Base-by-base conservation (phyloP, 2,888 invertebrate species). In the Drosophila birchii region DNA sequence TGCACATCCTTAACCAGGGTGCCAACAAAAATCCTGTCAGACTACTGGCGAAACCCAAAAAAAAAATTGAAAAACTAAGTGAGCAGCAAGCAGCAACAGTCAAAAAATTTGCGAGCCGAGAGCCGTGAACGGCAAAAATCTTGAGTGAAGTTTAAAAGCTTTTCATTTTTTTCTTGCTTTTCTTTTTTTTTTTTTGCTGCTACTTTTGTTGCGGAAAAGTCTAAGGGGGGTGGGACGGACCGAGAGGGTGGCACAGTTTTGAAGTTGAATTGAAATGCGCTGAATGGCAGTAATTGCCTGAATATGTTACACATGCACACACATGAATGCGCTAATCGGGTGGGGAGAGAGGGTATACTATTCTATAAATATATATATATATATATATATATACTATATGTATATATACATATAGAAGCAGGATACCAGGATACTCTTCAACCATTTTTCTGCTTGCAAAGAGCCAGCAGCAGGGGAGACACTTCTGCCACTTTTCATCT, bases 191-290 rank as follows among this genome's bases (percentile, higher is more conserved):
- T 64, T 80, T 80, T 81, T 57, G 63, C 78, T 69, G 58, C 70
- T 75, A 72, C 68, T 57, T 49, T 60, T 36, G 26, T 23, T 16
- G 34, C 39, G 26, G 68, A 1, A 34, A 58, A 47, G 20, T 9
- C 43, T 14, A 14, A 20, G 16, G 38, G 41, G 18, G 44, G 49
- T 34, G 41, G 57, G 54, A 32, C 38, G 26, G 26, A 29, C 64
- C 55, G 63, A 73, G 76, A 69, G 76, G 11, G 32, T 26, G 26
- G 49, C 51, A 39, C 85, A 79, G 86, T 87, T 85, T 85, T 87
- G 81, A 87, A 85, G 85, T 87, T 85, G 85, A 85, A 87, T 87
- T 85, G 87, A 85, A 85, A 87, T 85, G 81, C 86, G 88, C 81
- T 85, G 85, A 87, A 85, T 85, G 86, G 81, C 85, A 85, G 85